These are phyloP conservation scores for Ophioderma brevispina DNA, from an alignment of 35 echinoderm and acorn worm genomes.

Conservation along the genomic window DNA sequence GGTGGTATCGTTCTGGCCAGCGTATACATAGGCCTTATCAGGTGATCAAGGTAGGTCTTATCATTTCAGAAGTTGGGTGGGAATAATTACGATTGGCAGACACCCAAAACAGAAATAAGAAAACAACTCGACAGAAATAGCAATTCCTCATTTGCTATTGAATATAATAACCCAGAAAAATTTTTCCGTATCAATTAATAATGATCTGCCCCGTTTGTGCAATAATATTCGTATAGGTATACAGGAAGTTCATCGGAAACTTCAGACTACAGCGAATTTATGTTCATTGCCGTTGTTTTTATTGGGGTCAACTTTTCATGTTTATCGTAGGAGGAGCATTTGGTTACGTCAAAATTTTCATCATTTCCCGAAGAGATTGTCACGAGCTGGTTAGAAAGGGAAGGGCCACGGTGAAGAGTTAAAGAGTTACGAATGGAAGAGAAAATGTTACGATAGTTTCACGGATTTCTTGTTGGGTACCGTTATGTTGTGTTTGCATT, in stretches of 20 bases:
- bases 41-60: slow-evolving; percentile 15
- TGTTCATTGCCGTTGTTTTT: not conserved
- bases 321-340: not conserved
- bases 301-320: not conserved
- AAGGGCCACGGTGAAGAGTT: not conserved
- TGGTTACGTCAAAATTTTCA: not conserved
- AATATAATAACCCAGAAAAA: not conserved
- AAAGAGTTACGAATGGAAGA: slow-evolving; percentile 61
- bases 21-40: slow-evolving; percentile 20
- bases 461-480: slow-evolving; percentile 79
- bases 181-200: no score
- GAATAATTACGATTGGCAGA: slow-evolving; percentile 29
- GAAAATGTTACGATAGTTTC: slow-evolving; percentile 53
- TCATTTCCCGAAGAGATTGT: not conserved
- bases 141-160: not conserved
- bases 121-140: not conserved
- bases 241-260: no score
- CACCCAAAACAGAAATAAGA: no score
- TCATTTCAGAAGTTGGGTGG: slow-evolving; percentile 54
- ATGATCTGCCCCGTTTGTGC: no score
- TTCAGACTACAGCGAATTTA: not conserved
- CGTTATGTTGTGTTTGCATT: slow-evolving; percentile 56
- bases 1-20: slow-evolving; percentile 33
- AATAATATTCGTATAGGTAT: no score
- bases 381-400: not conserved